Percentiles rank a stretch among this genome's conserved stretches.
phyloP scores from a whole-genome alignment of 2,113 vertebrate genomes.

The Nettapus auritus region DNA sequence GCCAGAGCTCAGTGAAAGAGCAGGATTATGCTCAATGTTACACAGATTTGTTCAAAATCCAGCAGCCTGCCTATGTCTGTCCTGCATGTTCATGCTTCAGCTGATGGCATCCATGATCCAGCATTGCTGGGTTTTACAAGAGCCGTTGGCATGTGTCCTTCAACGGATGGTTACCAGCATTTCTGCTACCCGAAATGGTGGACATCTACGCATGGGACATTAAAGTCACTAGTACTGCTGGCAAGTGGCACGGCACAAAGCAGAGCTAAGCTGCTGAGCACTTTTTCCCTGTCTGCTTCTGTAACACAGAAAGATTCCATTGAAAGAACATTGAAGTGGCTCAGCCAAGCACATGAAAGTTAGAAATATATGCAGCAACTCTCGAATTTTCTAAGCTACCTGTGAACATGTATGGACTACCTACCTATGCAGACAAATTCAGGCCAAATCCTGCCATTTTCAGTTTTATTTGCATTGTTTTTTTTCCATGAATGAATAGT shows the following conservation, averaged over 20 bases:
- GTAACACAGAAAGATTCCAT: background rate
- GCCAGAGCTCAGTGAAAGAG: background rate
- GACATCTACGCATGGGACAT: background rate
- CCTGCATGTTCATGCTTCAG: background rate
- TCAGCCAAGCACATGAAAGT: background rate
- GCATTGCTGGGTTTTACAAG: background rate
- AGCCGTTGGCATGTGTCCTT: background rate
- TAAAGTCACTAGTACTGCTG: background rate
- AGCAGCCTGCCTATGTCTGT: background rate
- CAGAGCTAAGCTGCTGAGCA: background rate
- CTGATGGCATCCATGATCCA: background rate
- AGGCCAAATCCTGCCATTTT: background rate
- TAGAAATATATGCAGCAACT: background rate
- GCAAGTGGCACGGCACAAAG: background rate
- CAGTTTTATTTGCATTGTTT: background rate
- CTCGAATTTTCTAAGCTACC: background rate
- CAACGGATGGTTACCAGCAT: background rate
- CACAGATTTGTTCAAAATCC: background rate
- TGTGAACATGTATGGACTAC: background rate
- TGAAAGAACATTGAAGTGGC: background rate
- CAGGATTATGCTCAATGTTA: background rate
- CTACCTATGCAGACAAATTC: background rate
- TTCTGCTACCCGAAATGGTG: background rate
- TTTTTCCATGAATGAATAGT: background rate
- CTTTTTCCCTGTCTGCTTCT: background rate